These are phyloP conservation scores for Ctenomys sociabilis DNA, from an alignment of 2,113 vertebrate genomes.

Conservation along the genomic window DNA sequence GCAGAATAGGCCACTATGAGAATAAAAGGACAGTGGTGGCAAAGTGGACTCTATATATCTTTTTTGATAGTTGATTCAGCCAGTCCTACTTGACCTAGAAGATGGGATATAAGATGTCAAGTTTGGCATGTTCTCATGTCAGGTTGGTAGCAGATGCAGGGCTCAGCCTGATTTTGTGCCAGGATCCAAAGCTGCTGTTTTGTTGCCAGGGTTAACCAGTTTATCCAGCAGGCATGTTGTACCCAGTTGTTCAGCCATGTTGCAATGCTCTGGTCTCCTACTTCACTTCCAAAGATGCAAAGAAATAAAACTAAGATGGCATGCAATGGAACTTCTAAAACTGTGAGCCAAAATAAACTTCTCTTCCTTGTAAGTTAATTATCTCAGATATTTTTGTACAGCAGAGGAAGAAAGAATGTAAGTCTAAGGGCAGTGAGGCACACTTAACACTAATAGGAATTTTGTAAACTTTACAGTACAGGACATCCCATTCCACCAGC, in stretches of 20 bases:
- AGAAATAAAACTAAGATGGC: not conserved
- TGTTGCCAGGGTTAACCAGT: not conserved
- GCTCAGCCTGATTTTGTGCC: not conserved
- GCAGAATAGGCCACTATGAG: not conserved
- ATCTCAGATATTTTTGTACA: not conserved
- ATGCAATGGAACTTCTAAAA: not conserved
- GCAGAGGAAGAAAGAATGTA: not conserved
- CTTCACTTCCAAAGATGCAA: not conserved
- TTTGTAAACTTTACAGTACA: slow-evolving; percentile 26
- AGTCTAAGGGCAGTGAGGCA: slow-evolving; percentile 27
- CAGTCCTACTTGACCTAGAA: not conserved
- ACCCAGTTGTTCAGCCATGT: not conserved
- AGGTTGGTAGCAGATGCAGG: not conserved
- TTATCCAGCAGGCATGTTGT: not conserved
- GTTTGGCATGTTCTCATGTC: not conserved
- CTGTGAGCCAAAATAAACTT: not conserved
- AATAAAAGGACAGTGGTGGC: not conserved
- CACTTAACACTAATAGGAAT: slow-evolving; percentile 38
- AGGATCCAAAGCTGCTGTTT: not conserved
- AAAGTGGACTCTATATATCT: not conserved
- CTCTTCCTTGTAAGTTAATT: not conserved
- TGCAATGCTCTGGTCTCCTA: not conserved
- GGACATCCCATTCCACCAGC: not conserved
- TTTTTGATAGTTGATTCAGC: not conserved
- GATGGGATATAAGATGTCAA: not conserved